A percentile compares a stretch with the other conserved stretches of the same genome.
Conservation (phyloP, 2,888 invertebrate species). For the Petrolisthes cinctipes region DNA sequence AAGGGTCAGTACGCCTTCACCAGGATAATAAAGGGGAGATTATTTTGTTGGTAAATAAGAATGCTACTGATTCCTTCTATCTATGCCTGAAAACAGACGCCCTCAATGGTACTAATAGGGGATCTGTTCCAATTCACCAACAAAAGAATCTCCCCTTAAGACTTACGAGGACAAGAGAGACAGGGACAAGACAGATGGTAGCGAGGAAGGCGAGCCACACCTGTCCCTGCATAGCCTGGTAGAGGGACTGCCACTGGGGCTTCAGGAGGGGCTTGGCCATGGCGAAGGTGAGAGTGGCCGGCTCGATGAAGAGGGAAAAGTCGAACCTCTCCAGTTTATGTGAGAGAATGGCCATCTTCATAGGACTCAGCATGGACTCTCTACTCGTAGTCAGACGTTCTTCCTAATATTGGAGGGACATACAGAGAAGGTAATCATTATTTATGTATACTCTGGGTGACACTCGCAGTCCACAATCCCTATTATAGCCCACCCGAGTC, state of each 20-base stretch:
- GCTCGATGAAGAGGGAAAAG: slow-evolving; percentile 14
- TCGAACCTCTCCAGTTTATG: not conserved
- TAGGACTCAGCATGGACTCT: not conserved
- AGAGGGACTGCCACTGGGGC: slow-evolving; percentile 16
- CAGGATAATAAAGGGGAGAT: too few species aligned
- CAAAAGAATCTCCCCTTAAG: not conserved
- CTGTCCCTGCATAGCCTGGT: not conserved
- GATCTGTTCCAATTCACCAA: too few species aligned
- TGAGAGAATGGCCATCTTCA: slow-evolving; percentile 17
- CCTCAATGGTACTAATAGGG: too few species aligned
- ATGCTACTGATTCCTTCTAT: too few species aligned
- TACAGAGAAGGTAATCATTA: not conserved
- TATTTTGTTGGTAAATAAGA: too few species aligned
- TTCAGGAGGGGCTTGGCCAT: slow-evolving; percentile 17
- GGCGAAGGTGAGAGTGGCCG: slow-evolving; percentile 20
- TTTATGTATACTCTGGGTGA: not conserved
- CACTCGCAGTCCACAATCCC: not conserved
- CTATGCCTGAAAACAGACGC: too few species aligned
- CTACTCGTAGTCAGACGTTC: not conserved
- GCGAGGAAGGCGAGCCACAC: not conserved
- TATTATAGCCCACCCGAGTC: too few species aligned
- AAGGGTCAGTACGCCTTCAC: too few species aligned
- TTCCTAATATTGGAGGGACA: not conserved
- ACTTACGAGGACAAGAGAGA: not conserved
- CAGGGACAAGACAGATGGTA: not conserved